Evolutionary conservation across 2,113 vertebrate species (phyloP).

Genomic region (Thinocorus orbignyianus): DNA sequence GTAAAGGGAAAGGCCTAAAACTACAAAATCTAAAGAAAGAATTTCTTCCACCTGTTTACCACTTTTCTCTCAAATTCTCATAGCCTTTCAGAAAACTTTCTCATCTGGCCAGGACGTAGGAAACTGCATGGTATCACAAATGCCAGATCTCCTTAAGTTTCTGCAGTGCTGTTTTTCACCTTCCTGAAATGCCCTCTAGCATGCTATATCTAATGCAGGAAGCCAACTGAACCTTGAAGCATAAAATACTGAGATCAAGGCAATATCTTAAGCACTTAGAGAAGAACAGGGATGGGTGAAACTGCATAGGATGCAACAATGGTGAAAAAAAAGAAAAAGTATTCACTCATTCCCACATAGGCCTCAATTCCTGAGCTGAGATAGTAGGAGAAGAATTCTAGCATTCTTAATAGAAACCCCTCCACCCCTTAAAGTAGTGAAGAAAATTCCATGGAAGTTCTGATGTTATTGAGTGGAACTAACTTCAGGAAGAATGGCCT

Average conservation of each 20-base stretch:
- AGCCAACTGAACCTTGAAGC: not conserved
- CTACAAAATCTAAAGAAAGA: not conserved
- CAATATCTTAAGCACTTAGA: not conserved
- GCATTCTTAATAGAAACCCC: not conserved
- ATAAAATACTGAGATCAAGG: not conserved
- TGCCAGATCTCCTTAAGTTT: not conserved
- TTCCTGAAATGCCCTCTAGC: not conserved
- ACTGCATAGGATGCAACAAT: not conserved
- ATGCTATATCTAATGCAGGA: not conserved
- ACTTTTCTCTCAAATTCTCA: not conserved
- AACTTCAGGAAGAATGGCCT: not conserved
- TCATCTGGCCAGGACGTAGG: accelerated
- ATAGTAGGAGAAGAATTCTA: not conserved
- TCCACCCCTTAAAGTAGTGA: not conserved
- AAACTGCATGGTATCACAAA: not conserved
- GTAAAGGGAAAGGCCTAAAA: not conserved
- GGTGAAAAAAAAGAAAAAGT: not conserved
- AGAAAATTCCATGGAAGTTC: not conserved
- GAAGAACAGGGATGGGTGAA: not conserved
- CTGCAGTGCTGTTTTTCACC: not conserved
- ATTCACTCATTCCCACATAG: not conserved
- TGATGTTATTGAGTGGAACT: not conserved
- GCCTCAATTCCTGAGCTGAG: not conserved
- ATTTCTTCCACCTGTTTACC: not conserved
- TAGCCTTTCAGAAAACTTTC: not conserved